Percentiles rank a stretch among this genome's conserved stretches.
Evolutionary conservation across 2,888 invertebrate species (phyloP).

Genomic region (Blastobasis lacticolella): DNA sequence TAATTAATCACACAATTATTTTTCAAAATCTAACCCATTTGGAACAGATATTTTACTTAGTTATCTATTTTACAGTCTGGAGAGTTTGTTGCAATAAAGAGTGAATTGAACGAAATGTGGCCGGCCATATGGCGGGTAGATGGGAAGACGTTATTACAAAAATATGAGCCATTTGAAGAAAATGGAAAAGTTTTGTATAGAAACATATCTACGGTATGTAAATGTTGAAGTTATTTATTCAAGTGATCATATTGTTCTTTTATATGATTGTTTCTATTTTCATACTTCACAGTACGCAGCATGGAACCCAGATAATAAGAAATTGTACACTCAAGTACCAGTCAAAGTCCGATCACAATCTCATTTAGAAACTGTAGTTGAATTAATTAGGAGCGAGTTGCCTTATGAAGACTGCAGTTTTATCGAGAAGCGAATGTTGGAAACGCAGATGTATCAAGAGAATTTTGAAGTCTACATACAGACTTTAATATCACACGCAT

Average conservation of each 20-base stretch:
- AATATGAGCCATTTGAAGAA: slow-evolving; percentile 87
- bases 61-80: slow-evolving; percentile 79
- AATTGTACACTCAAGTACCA: slow-evolving; percentile 85
- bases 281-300: slow-evolving; percentile 81
- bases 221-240: neutral
- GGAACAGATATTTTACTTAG: neutral
- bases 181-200: slow-evolving; percentile 87
- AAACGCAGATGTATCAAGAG: slow-evolving; percentile 85
- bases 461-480: slow-evolving; percentile 94
- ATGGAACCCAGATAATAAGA: slow-evolving; percentile 88
- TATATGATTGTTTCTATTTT: neutral
- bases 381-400: slow-evolving; percentile 83
- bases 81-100: slow-evolving; percentile 90
- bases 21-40: neutral
- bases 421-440: slow-evolving; percentile 83
- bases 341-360: slow-evolving; percentile 84
- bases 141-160: slow-evolving; percentile 86
- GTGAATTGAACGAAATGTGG: slow-evolving; percentile 86
- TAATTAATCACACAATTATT: neutral
- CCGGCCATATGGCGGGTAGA: slow-evolving; percentile 95
- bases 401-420: slow-evolving; percentile 80
- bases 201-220: slow-evolving; percentile 88
- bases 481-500: slow-evolving; percentile 90
- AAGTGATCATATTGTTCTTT: too few species aligned
- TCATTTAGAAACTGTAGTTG: slow-evolving; percentile 85